Evolutionary conservation across 2,113 vertebrate species (phyloP), one percentile per base, ranked within the genome.

Genomic region (Diphyllodes magnificus): DNA sequence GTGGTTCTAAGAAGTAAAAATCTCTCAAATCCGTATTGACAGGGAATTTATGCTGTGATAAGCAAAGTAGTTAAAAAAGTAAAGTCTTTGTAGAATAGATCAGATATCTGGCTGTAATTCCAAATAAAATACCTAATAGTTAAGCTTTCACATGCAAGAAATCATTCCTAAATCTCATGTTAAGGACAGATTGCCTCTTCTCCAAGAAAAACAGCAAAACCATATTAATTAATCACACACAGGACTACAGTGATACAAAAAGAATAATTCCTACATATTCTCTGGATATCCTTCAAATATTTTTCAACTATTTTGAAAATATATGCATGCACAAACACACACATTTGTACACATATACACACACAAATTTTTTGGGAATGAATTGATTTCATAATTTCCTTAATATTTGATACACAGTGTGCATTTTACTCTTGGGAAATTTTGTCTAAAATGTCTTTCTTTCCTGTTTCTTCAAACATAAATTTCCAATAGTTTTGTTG

Each of bases 321-420:
- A 31, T 10, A 5, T 10, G 4, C 0, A 0, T 10, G 15, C 6
- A 35, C 6, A 56, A 25, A 24, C 5, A 28, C 10, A 35, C 4
- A 28, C 35, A 27, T 0, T 2, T 33, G 21, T 6, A 53, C 33
- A 69, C 2, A 13, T 2, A 23, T 2, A 7, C 8, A 9, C 4
- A 16, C 1, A 17, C 1, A 68, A 9, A 31, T 53, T 66, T 66
- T 37, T 17, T 2, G 28, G 15, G 22, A 37, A 76, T 71, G 28
- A 12, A 12, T 37, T 20, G 25, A 37, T 79, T 91, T 71, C 4
- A 23, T 59, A 9, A 57, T 70, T 80, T 80, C 47, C 31, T 49
- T 37, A 45, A 30, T 71, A 35, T 66, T 71, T 82, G 49, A 37
- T 65, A 47, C 3, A n/a, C 1, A 7, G 14, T 25, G 6, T 4